A percentile compares a stretch with the other conserved stretches of the same genome.
Evolutionary conservation across 2,797 vertebrate species (phyloP).

Genomic region (Yasuhikotakia modesta): DNA sequence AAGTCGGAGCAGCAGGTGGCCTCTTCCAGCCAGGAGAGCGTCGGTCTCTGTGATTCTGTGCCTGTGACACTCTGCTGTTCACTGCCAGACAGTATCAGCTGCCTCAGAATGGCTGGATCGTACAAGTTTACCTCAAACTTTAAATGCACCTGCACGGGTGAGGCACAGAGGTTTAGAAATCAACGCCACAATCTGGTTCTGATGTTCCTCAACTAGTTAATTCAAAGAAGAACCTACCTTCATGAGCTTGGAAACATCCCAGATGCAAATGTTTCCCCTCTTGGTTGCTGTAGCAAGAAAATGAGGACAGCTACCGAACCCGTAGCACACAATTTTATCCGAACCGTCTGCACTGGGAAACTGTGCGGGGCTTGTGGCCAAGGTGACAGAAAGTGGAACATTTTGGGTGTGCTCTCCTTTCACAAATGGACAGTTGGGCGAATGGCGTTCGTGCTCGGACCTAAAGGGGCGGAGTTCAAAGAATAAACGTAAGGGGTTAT

Average conservation of each 20-base stretch:
- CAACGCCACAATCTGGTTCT: background rate
- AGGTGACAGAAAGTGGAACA: conserved; percentile 94
- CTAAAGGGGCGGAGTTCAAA: conserved; percentile 66
- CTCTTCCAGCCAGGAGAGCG: conserved; percentile 94
- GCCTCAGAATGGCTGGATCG: conserved; percentile 92
- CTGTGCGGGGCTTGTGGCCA: conserved; percentile 96
- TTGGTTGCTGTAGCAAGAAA: conserved; percentile 96
- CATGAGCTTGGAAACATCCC: conserved; percentile 99
- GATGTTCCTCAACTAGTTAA: background rate
- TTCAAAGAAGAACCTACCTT: conserved; percentile 77
- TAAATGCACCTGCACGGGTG: conserved; percentile 86
- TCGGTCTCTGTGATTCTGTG: conserved; percentile 90
- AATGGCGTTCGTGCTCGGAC: conserved; percentile 99
- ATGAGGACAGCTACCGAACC: conserved; percentile 96
- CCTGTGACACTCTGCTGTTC: conserved; percentile 84
- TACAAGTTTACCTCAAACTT: conserved; percentile 98
- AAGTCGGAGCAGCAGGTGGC: conserved; percentile 96
- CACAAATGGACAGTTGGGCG: conserved; percentile 98
- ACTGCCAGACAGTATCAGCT: conserved; percentile 86
- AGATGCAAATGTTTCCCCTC: conserved; percentile 96
- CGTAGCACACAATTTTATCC: conserved; percentile 95
- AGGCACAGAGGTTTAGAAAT: conserved; percentile 22
- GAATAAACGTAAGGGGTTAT: background rate
- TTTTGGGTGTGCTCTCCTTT: conserved; percentile 99
- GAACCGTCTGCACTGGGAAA: conserved; percentile 90